Evolutionary conservation across 2,888 invertebrate genomes (phyloP), one percentile per base, ranked within the genome.

Genomic region (Eupelmus urozonus): DNA sequence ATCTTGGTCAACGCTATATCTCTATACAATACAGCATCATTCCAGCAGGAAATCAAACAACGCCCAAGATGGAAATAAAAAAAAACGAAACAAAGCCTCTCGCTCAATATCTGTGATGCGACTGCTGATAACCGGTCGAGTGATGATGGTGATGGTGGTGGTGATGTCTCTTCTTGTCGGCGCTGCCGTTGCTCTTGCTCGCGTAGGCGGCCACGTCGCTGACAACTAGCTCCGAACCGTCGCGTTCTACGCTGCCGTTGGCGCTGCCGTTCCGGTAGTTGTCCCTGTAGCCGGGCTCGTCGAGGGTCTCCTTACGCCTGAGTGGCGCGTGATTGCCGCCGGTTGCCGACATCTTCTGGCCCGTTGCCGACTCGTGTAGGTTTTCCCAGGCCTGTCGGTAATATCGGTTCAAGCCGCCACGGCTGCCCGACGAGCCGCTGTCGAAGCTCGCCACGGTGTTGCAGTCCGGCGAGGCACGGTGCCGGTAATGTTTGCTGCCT

Each of bases 371-470:
- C 88, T 96, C 96, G 88, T 96, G 96, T 2, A 97, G 92, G 88
- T 97, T 96, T 88, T 97, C 97, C 97, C 97, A 97, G 1, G 97
- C 97, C 89, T 96, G 95, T 34, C 96, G 93, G 90, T 97, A 97
- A 90, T 96, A 97, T 78, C 96, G 93, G 89, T 96, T 97, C 80
- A 97, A 92, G 42, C 96, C 95, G 20, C 93, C 93, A 67, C 96
- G 93, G 9, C 96, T 96, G 86, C 96, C 96, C 0, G 96, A 96
- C 67, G 96, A 95, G 67, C 96, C 96, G 69, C 96, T 96, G 88
- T 96, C 96, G 88, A 96, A 95, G 20, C 97, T 96, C 67, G 96
- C 96, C 78, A 96, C 96, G 42, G 97, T 97, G 90, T 96, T 96
- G 91, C 96, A 96, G 90, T 97, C 97, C 45, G 96, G 96, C 11